Conservation (phyloP, 2,113 vertebrate genomes). For the Phaetusa simplex region DNA sequence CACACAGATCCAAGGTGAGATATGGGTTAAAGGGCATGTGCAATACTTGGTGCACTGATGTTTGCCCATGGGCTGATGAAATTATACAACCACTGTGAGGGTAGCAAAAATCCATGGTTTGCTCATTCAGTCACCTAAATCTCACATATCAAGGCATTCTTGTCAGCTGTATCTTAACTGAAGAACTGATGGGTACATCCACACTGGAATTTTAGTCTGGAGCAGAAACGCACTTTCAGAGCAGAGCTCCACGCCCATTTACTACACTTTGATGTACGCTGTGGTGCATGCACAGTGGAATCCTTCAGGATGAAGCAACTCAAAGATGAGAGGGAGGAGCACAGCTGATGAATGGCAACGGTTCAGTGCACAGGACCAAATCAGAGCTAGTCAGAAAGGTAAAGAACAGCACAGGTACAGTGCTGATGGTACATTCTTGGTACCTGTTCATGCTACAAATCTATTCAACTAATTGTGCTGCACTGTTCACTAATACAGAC, state of each 20-base stretch:
- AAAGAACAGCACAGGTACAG: neutral
- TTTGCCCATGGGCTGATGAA: neutral
- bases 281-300: neutral
- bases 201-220: neutral
- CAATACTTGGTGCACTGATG: neutral
- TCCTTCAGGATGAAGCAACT: neutral
- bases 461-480: neutral
- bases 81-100: neutral
- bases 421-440: neutral
- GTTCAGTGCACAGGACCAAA: neutral
- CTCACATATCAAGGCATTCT: neutral
- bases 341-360: neutral
- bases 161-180: neutral
- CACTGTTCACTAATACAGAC: neutral
- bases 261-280: neutral
- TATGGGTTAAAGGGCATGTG: neutral
- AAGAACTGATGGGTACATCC: neutral
- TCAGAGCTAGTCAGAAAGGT: neutral
- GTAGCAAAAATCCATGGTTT: neutral
- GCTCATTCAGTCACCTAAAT: neutral
- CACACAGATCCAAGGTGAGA: neutral
- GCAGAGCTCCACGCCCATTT: neutral
- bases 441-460: rapidly evolving
- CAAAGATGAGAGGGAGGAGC: neutral
- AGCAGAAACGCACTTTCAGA: neutral